Evolutionary conservation across 1,140 invertebrate genomes (phyloP).

Genomic region (Amphibalanus amphitrite): DNA sequence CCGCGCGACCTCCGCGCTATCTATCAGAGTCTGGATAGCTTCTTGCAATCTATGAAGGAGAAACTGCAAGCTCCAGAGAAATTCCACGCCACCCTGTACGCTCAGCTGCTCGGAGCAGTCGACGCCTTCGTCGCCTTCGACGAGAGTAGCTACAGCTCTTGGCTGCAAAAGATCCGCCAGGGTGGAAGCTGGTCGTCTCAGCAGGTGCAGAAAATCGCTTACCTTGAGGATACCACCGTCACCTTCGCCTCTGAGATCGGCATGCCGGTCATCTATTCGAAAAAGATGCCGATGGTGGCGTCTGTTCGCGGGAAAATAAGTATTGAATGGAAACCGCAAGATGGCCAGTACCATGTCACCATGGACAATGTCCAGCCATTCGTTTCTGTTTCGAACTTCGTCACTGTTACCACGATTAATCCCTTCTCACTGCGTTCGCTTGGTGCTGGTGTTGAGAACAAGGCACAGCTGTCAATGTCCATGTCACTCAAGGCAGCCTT

Average conservation of each 20-base stretch:
- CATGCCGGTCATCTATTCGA: not conserved
- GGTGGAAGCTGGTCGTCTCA: not conserved
- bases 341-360: not conserved
- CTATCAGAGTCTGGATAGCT: not conserved
- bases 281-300: not conserved
- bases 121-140: not conserved
- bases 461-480: not conserved
- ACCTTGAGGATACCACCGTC: not conserved
- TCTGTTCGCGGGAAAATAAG: not conserved
- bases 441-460: not conserved
- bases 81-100: not conserved
- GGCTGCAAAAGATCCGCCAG: not conserved
- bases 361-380: not conserved
- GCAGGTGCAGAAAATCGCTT: not conserved
- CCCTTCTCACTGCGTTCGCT: not conserved
- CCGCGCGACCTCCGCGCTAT: not conserved
- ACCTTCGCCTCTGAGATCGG: not conserved
- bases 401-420: not conserved
- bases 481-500: not conserved
- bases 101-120: not conserved
- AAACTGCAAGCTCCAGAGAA: not conserved
- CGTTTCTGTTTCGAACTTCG: not conserved
- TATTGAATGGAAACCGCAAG: too few relatives aligned
- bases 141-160: not conserved
- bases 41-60: not conserved